Base-by-base conservation (phyloP, 2,888 invertebrate species). In the Drosophila helvetica region DNA sequence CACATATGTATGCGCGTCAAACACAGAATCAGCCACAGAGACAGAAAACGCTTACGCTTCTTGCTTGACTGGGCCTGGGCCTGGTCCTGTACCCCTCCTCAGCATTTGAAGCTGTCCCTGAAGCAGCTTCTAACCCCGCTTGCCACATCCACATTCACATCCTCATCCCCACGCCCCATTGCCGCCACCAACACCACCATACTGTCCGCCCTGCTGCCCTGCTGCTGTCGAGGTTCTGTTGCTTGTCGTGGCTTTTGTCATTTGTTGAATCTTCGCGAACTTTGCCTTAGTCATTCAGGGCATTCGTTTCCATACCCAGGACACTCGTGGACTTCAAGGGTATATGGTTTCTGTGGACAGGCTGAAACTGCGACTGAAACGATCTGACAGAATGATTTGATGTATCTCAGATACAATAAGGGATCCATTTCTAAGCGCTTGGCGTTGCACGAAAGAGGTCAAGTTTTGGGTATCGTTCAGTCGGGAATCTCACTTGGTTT, bases 181-280 rank as follows among this genome's bases (percentile, higher is more conserved):
- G 15, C 10, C 38, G 27, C 8, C 19, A 27, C 43, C 15, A 53
- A 45, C 65, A 15, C 78, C 17, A 52, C 51, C 22, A 27, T 27
- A 8, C 27, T 27, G 27, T 8, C 53, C 52, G 48, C 15, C 48
- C 46, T 9, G 25, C 25, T 22, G 22, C 22, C n/a, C n/a, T 27
- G 22, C 33, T n/a, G 6, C 47, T 51, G 61, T 55, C 68, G 82
- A 62, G 70, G 72, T 67, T 73, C 77, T 78, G 72, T 72, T 73
- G 86, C 74, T 69, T 75, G 70, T 66, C 77, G 67, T 77, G 77
- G 75, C 69, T 86, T 82, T 76, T 88, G 88, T 85, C 88, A 85
- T 85, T 88, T 88, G 87, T 80, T 85, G 84, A 84, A 88, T 83
- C 77, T 79, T 74, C 70, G 82, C 88, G 70, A 72, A 77, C 74